Evolutionary conservation across 2,888 invertebrate species (phyloP).

Genomic region (Lithophane leautieri): DNA sequence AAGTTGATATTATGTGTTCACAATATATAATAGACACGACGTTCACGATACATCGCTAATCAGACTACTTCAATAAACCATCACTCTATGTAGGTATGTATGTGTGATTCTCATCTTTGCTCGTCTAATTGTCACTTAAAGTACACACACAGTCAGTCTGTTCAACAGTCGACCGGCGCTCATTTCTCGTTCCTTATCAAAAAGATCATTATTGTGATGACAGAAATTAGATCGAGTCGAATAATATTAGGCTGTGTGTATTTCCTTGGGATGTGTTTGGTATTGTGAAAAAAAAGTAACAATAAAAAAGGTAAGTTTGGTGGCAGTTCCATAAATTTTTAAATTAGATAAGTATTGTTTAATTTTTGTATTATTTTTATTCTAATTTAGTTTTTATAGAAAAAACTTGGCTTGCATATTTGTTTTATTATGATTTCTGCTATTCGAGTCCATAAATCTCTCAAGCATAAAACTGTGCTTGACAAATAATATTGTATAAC

Average conservation of each 20-base stretch:
- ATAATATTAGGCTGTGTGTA: slow-evolving; percentile 21
- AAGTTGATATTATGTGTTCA: slow-evolving; percentile 13
- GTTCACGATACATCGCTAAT: slow-evolving; percentile 45
- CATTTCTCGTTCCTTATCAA: slow-evolving; percentile 36
- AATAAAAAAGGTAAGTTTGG: slow-evolving; percentile 8
- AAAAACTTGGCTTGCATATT: neutral
- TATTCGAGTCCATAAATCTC: neutral
- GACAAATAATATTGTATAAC: neutral
- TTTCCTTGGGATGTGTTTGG: slow-evolving; percentile 12
- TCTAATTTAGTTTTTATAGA: too few species aligned
- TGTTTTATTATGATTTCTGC: too few species aligned
- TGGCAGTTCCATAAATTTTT: neutral
- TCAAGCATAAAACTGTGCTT: neutral
- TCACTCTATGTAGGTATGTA: neutral
- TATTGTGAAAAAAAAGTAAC: slow-evolving; percentile 13
- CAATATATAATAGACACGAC: slow-evolving; percentile 25
- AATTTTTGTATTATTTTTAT: neutral
- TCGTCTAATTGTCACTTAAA: slow-evolving; percentile 52
- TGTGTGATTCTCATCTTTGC: slow-evolving; percentile 32
- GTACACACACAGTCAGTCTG: slow-evolving; percentile 23
- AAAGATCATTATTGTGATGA: slow-evolving; percentile 36
- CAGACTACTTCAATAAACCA: slow-evolving; percentile 26
- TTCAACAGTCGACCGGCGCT: slow-evolving; percentile 26
- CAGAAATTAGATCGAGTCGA: slow-evolving; percentile 25
- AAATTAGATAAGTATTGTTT: neutral